A percentile compares a stretch with the other conserved stretches of the same genome.
Conservation (phyloP, 2,888 invertebrate species). For the Hirtodrosophila trivittata region DNA sequence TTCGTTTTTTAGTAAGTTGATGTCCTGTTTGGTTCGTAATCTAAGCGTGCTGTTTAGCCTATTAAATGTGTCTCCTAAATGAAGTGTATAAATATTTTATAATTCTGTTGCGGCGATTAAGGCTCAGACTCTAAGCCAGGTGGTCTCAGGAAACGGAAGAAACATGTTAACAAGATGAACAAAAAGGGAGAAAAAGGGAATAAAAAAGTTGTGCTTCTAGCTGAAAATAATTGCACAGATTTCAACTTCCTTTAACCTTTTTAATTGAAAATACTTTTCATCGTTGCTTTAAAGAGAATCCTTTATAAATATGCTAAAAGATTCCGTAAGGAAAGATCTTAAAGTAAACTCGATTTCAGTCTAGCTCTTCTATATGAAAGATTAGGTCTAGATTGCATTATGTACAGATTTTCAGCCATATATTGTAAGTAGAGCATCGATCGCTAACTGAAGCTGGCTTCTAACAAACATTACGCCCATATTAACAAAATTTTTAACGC, state of each 20-base stretch:
- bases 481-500: slow-evolving; percentile 70
- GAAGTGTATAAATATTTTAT: slow-evolving; percentile 70
- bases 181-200: no score
- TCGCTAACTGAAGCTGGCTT: slow-evolving; percentile 8
- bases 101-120: slow-evolving; percentile 51
- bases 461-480: slow-evolving; percentile 57
- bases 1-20: slow-evolving; percentile 48
- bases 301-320: no score
- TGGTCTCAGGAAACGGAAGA: slow-evolving; percentile 9
- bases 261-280: no score
- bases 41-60: slow-evolving; percentile 71
- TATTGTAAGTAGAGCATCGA: background rate
- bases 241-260: no score
- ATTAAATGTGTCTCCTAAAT: slow-evolving; percentile 72
- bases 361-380: no score
- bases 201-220: background rate
- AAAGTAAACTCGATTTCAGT: no score
- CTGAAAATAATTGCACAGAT: no score
- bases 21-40: slow-evolving; percentile 29
- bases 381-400: no score
- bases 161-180: background rate
- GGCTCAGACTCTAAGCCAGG: slow-evolving; percentile 1
- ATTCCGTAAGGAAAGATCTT: no score
- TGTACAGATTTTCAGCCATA: no score
- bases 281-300: no score